A percentile compares a stretch with the other conserved stretches of the same genome.
These are phyloP conservation scores for Bombus superbus DNA, from an alignment of 1,140 invertebrate genomes.

Conservation along the genomic window DNA sequence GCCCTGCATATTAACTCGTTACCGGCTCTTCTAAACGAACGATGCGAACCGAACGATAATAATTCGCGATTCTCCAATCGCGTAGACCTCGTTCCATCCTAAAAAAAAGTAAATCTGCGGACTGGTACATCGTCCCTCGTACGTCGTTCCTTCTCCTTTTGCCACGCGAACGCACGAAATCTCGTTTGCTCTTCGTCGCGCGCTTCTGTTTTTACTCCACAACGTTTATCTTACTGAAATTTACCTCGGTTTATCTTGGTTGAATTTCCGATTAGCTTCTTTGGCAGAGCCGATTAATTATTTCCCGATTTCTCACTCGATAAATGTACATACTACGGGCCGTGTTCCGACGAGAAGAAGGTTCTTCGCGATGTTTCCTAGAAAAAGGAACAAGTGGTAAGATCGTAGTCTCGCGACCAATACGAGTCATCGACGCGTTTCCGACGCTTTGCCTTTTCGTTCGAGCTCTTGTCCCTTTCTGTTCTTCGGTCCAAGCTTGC, in stretches of 20 bases:
- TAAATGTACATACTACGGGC: background rate
- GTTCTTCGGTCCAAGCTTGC: background rate
- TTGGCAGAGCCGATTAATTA: too few relatives aligned
- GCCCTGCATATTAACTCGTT: conserved; percentile 67
- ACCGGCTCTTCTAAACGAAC: conserved; percentile 57
- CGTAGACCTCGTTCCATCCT: background rate
- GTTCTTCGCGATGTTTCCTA: too few relatives aligned
- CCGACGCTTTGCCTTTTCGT: background rate
- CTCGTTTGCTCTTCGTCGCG: too few relatives aligned
- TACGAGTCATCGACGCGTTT: conserved; percentile 2
- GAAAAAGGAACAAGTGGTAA: background rate
- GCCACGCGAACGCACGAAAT: too few relatives aligned
- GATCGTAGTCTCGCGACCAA: conserved; percentile 28
- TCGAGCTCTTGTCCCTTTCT: background rate
- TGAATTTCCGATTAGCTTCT: background rate
- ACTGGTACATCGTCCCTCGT: too few relatives aligned
- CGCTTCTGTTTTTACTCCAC: too few relatives aligned
- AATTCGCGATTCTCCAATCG: conserved; percentile 38
- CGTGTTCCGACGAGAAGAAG: background rate
- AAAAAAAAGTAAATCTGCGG: background rate
- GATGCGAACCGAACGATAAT: conserved; percentile 46
- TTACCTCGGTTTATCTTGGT: background rate
- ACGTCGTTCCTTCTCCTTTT: background rate
- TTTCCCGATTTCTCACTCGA: background rate
- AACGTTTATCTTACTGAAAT: too few relatives aligned